Percentiles rank a stretch among this genome's conserved stretches.
Evolutionary conservation across 2,888 invertebrate genomes (phyloP).

Genomic region (Vannuccia rotundouncinata): DNA sequence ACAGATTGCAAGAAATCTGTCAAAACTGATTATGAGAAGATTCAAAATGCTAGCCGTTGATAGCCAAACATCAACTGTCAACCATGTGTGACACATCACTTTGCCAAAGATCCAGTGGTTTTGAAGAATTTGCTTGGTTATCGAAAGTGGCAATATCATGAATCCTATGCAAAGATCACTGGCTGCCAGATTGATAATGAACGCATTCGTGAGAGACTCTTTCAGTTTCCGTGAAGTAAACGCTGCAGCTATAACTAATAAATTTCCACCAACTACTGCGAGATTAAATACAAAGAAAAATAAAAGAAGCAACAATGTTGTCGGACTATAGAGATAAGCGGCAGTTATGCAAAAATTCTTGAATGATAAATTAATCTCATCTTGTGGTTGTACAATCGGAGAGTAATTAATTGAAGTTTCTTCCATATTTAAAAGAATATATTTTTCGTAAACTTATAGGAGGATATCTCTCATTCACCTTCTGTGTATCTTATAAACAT

Average conservation of each 20-base stretch:
- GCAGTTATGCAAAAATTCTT: not conserved
- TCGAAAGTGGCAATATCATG: constrained; percentile 87
- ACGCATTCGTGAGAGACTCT: constrained; percentile 81
- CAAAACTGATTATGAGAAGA: constrained; percentile 86
- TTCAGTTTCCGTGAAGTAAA: constrained; percentile 76
- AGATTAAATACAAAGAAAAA: not conserved
- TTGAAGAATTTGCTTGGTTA: constrained; percentile 72
- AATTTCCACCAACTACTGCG: constrained; percentile 81
- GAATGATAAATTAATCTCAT: no score
- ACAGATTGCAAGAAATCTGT: constrained; percentile 83
- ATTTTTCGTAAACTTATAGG: no score
- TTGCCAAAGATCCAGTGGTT: constrained; percentile 83
- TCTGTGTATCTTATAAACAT: no score
- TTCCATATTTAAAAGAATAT: no score
- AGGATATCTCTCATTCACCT: no score
- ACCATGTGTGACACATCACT: constrained; percentile 90
- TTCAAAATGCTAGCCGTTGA: constrained; percentile 68
- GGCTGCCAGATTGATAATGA: constrained; percentile 90
- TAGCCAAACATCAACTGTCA: constrained; percentile 78
- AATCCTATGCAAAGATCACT: constrained; percentile 91
- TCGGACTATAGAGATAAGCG: not conserved
- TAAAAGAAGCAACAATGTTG: not conserved
- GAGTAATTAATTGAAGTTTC: no score
- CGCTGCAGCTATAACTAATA: constrained; percentile 83
- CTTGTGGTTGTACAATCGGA: no score